These are phyloP conservation scores for Castor canadensis DNA, from an alignment of 2,113 vertebrate genomes.

Conservation along the genomic window DNA sequence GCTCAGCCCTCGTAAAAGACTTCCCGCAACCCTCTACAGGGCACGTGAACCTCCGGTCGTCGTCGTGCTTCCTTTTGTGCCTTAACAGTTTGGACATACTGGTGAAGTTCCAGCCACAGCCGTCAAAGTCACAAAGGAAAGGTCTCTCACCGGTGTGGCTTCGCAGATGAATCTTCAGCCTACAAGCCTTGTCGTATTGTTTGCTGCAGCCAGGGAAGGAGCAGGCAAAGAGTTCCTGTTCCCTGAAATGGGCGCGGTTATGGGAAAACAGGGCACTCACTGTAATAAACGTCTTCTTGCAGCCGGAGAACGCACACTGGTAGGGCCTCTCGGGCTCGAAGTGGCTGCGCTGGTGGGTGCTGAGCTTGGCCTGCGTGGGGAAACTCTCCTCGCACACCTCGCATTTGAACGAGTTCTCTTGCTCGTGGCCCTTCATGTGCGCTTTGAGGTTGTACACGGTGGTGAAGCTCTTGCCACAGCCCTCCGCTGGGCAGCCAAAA, in stretches of 20 bases:
- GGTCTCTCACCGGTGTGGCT: slow-evolving; percentile 98
- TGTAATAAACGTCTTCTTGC: slow-evolving; percentile 97
- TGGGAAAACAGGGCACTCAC: slow-evolving; percentile 97
- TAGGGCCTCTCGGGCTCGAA: slow-evolving; percentile 95
- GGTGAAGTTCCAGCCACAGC: slow-evolving; percentile 97
- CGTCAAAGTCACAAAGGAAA: slow-evolving; percentile 95
- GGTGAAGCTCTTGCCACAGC: slow-evolving; percentile 95
- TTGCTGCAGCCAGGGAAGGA: slow-evolving; percentile 96
- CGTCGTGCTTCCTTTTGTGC: slow-evolving; percentile 97
- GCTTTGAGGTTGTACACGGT: slow-evolving; percentile 98
- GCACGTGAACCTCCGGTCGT: slow-evolving; percentile 95
- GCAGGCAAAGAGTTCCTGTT: slow-evolving; percentile 94
- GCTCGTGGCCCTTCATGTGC: slow-evolving; percentile 93
- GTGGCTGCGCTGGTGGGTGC: slow-evolving; percentile 93
- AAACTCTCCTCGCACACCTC: slow-evolving; percentile 94
- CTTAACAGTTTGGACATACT: slow-evolving; percentile 98
- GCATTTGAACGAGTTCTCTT: slow-evolving; percentile 93
- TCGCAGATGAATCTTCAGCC: slow-evolving; percentile 96
- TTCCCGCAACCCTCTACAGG: slow-evolving; percentile 96
- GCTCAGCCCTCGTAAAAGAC: slow-evolving; percentile 97
- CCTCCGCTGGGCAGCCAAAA: slow-evolving; percentile 90
- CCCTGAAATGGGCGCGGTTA: slow-evolving; percentile 96
- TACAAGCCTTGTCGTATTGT: slow-evolving; percentile 96
- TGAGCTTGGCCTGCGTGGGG: slow-evolving; percentile 91
- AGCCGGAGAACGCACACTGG: slow-evolving; percentile 96